Evolutionary conservation across 2,113 vertebrate species (phyloP).

Genomic region (Cacatua alba): DNA sequence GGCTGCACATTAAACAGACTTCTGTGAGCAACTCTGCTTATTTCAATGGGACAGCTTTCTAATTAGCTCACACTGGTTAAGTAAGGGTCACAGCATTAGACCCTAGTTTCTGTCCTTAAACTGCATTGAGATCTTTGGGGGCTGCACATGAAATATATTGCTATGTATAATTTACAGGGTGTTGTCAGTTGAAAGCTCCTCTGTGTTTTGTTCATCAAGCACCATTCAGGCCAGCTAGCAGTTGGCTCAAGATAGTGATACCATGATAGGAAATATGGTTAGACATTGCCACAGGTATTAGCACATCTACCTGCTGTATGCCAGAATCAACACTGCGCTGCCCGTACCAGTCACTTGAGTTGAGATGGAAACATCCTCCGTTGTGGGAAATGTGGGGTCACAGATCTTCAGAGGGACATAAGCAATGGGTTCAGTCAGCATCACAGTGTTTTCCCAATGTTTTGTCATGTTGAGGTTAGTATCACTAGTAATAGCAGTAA

Average conservation of each 20-base stretch:
- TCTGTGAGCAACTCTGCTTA: not conserved
- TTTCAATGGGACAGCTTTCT: not conserved
- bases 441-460: not conserved
- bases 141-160: not conserved
- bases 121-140: not conserved
- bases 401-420: not conserved
- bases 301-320: not conserved
- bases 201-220: not conserved
- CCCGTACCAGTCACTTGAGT: not conserved
- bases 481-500: not conserved
- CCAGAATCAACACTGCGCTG: not conserved
- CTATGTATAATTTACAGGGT: not conserved
- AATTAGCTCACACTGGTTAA: not conserved
- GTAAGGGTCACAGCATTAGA: not conserved
- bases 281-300: not conserved
- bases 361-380: not conserved
- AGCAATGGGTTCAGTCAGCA: not conserved
- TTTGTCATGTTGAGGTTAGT: not conserved
- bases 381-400: not conserved
- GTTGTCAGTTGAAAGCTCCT: slow-evolving; percentile 14
- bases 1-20: not conserved
- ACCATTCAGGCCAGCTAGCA: not conserved
- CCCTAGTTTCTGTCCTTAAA: not conserved
- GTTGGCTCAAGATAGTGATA: not conserved
- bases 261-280: not conserved